Evolutionary conservation across 2,113 vertebrate genomes (phyloP).

Genomic region (Ciconia maguari): DNA sequence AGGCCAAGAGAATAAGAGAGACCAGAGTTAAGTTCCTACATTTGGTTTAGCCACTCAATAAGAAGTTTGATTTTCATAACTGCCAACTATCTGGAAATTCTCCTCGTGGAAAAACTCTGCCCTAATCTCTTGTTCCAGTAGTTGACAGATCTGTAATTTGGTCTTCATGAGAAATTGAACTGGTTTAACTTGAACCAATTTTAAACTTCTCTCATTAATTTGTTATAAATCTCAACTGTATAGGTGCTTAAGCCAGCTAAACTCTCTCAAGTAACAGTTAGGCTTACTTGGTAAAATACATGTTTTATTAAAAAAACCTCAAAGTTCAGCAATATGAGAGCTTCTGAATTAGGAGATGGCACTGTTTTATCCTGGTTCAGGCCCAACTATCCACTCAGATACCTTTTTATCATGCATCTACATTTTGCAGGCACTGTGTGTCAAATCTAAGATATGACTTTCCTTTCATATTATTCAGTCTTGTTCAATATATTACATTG

Average conservation of each 20-base stretch:
- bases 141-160: neutral
- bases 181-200: neutral
- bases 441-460: neutral
- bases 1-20: neutral
- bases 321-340: neutral
- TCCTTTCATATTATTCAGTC: neutral
- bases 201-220: neutral
- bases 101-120: neutral
- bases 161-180: neutral
- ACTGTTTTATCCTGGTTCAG: neutral
- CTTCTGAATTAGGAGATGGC: neutral
- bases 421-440: neutral
- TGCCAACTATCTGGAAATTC: neutral
- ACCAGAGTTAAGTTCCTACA: neutral
- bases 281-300: neutral
- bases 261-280: neutral
- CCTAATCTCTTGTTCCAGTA: neutral
- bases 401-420: neutral
- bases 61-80: neutral
- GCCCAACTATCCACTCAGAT: neutral
- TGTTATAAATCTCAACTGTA: neutral
- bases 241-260: neutral
- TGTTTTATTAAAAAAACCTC: neutral
- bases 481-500: neutral
- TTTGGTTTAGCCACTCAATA: neutral